Percentiles rank a stretch among this genome's conserved stretches.
Conservation (phyloP, 2,797 vertebrate genomes). For the Rhyacichthys aspro region DNA sequence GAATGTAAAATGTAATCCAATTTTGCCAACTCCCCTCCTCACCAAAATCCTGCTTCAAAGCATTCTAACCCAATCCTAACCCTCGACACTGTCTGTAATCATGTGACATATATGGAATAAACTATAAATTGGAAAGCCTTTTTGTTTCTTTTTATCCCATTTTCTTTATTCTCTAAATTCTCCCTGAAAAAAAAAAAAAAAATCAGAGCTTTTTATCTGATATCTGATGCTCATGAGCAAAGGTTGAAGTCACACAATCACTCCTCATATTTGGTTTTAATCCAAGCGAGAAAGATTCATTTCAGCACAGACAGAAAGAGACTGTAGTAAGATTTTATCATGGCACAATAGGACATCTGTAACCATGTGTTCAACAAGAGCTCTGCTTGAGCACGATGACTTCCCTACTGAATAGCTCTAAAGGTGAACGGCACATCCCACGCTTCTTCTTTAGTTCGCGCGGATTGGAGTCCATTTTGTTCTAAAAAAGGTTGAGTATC, state of each 20-base stretch:
- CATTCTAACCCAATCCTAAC: conserved; percentile 41
- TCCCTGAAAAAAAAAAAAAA: conserved; percentile 18
- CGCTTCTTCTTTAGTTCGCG: conserved; percentile 29
- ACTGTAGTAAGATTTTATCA: conserved; percentile 30
- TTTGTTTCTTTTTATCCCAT: conserved; percentile 49
- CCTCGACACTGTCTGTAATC: conserved; percentile 60
- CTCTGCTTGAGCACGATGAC: conserved; percentile 38
- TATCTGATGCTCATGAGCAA: conserved; percentile 76
- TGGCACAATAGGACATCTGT: conserved; percentile 38
- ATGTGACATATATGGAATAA: conserved; percentile 65
- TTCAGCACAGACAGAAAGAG: conserved; percentile 23
- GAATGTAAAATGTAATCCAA: conserved; percentile 62
- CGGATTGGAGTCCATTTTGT: conserved; percentile 43
- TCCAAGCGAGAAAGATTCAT: neutral
- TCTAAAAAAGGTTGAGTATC: conserved; percentile 42
- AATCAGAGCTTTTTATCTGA: conserved; percentile 55
- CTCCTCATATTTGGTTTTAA: conserved; percentile 19
- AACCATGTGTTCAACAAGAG: conserved; percentile 37
- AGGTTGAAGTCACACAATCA: conserved; percentile 56
- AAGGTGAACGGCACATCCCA: conserved; percentile 50
- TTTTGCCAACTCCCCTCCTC: conserved; percentile 36
- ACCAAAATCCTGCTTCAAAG: conserved; percentile 35
- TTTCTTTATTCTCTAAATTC: conserved; percentile 52
- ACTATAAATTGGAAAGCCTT: conserved; percentile 59
- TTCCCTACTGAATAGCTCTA: conserved; percentile 58